Evolutionary conservation across 2,888 invertebrate species (phyloP).

Genomic region (Rhingia campestris): DNA sequence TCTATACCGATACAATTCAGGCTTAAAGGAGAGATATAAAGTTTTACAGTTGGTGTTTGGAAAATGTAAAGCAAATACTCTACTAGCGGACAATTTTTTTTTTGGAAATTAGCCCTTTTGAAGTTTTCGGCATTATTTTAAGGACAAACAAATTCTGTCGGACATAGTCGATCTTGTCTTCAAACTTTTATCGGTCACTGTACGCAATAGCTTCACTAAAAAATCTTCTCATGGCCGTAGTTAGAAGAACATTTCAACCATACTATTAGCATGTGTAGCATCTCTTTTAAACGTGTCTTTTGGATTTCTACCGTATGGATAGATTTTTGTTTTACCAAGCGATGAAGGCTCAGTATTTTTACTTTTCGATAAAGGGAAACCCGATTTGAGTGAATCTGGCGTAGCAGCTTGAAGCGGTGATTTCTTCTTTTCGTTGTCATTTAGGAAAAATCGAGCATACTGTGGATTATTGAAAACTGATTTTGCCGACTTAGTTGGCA

Average conservation of each 20-base stretch:
- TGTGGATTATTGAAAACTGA: slow-evolving; percentile 80
- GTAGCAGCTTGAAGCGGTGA: slow-evolving; percentile 11
- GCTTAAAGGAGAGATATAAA: too few species aligned
- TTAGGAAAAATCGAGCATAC: slow-evolving; percentile 80
- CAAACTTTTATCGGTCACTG: too few species aligned
- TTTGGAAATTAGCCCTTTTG: too few species aligned
- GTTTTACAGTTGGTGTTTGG: too few species aligned
- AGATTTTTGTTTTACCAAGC: slow-evolving; percentile 1
- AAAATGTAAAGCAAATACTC: too few species aligned
- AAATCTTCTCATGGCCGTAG: too few species aligned
- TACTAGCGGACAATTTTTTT: too few species aligned
- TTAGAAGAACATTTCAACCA: slow-evolving; percentile 12
- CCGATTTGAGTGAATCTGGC: slow-evolving; percentile 6
- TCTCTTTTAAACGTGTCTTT: neutral
- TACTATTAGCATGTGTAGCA: neutral
- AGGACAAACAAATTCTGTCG: too few species aligned
- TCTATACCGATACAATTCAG: too few species aligned
- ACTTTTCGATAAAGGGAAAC: slow-evolving; percentile 13
- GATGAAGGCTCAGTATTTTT: neutral
- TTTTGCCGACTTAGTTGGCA: slow-evolving; percentile 47
- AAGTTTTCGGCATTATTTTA: too few species aligned
- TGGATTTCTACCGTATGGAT: neutral
- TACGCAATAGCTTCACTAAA: too few species aligned
- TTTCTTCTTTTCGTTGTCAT: slow-evolving; percentile 72
- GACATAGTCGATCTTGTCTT: too few species aligned